phyloP scores from a whole-genome alignment of 2,797 vertebrate genomes.

The Crossoptilon crossoptilon region DNA sequence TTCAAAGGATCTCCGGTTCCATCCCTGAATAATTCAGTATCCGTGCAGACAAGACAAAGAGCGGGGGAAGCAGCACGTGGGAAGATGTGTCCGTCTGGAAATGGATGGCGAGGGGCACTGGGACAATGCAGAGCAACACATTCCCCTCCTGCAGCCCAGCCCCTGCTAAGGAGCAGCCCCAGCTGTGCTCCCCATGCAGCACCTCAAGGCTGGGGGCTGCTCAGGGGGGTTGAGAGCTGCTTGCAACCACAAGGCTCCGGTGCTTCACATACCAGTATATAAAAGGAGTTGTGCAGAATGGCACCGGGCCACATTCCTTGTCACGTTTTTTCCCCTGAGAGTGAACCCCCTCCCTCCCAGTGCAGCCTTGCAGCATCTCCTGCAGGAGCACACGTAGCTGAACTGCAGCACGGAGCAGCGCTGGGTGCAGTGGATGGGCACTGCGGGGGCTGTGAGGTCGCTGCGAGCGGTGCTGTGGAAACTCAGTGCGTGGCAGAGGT shows the following conservation, averaged over 20 bases:
- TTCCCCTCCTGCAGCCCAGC: too few species aligned
- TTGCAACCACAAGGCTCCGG: neutral
- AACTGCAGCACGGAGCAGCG: rapidly evolving
- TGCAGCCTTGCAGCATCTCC: neutral
- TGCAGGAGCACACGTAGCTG: rapidly evolving
- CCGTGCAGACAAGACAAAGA: neutral
- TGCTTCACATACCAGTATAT: rapidly evolving
- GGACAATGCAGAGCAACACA: neutral
- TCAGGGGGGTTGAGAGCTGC: neutral
- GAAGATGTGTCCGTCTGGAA: rapidly evolving
- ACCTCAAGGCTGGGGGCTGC: neutral
- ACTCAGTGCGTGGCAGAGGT: too few species aligned
- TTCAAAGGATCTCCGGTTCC: neutral
- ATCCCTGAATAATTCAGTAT: conserved; percentile 7
- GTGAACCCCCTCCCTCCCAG: neutral
- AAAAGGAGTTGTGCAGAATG: rapidly evolving
- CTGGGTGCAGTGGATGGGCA: rapidly evolving
- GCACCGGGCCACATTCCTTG: rapidly evolving
- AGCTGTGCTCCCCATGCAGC: rapidly evolving
- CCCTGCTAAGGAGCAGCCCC: rapidly evolving
- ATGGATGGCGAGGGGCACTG: rapidly evolving
- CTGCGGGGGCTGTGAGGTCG: neutral
- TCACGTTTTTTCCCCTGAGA: neutral
- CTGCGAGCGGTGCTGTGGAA: too few species aligned
- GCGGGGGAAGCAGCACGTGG: rapidly evolving